A percentile compares a stretch with the other conserved stretches of the same genome.
Conservation (phyloP, 2,888 invertebrate genomes). For the Pollenia amentaria region DNA sequence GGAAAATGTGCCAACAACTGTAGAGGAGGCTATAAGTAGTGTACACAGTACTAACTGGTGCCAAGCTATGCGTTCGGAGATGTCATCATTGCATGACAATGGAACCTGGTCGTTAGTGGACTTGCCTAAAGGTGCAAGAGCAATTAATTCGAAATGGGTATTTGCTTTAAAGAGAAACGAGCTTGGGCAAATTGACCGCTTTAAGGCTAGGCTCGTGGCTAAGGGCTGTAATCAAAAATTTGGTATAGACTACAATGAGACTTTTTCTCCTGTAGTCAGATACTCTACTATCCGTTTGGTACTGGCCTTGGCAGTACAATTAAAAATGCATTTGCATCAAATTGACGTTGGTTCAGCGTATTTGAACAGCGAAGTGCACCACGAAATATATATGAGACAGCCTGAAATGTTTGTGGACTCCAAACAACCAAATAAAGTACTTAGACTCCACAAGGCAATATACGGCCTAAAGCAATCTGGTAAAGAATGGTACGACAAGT, state of each 20-base stretch:
- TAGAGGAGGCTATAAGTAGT: background rate
- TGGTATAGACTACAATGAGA: too few species aligned
- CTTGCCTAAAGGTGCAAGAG: slow-evolving; percentile 6
- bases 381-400: slow-evolving; percentile 61
- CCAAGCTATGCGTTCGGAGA: background rate
- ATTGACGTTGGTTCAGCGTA: slow-evolving; percentile 59
- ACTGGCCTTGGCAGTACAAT: too few species aligned
- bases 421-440: slow-evolving; percentile 12
- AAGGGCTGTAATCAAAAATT: slow-evolving; percentile 18
- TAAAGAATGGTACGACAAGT: slow-evolving; percentile 29
- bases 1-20: background rate
- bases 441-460: slow-evolving; percentile 17
- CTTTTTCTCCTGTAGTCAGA: too few species aligned
- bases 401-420: slow-evolving; percentile 14
- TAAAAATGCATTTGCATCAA: slow-evolving; percentile 49
- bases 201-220: slow-evolving; percentile 25
- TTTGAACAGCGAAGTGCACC: slow-evolving; percentile 52
- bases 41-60: background rate
- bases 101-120: slow-evolving; percentile 43
- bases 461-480: slow-evolving; percentile 38
- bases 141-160: too few species aligned
- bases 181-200: background rate
- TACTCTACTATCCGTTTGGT: too few species aligned
- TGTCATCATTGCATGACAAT: background rate
- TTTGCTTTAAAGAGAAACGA: too few species aligned